Conservation (phyloP, 2,113 vertebrate species). For the Helogale parvula region DNA sequence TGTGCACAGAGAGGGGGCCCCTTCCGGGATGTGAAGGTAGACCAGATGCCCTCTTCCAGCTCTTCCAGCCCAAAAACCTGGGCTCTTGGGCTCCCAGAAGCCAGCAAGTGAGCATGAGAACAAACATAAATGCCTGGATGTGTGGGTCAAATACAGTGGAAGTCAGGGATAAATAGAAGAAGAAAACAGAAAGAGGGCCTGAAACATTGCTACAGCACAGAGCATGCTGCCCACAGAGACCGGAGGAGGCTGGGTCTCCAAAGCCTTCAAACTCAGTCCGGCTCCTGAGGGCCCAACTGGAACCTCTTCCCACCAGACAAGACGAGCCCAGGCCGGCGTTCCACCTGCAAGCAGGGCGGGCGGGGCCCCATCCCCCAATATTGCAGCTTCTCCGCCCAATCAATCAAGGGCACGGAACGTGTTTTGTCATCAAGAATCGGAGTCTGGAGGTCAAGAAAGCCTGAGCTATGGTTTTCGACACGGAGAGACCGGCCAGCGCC, state of each 20-base stretch:
- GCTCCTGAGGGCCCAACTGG: fast-evolving
- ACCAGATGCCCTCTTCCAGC: no score
- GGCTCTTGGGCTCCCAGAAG: not conserved
- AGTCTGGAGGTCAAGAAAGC: slow-evolving; percentile 39
- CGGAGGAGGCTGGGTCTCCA: not conserved
- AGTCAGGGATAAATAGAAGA: fast-evolving
- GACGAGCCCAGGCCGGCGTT: not conserved
- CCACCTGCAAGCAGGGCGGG: not conserved
- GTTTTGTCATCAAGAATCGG: slow-evolving; percentile 64
- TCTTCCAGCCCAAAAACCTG: not conserved
- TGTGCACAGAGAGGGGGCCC: fast-evolving
- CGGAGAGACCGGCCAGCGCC: not conserved
- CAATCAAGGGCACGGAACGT: slow-evolving; percentile 58
- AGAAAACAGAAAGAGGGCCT: not conserved
- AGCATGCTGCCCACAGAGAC: no score
- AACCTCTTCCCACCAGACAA: not conserved
- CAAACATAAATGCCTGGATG: not conserved
- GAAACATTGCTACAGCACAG: fast-evolving
- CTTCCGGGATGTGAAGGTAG: not conserved
- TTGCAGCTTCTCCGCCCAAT: not conserved
- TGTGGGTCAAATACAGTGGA: not conserved
- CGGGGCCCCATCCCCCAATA: not conserved
- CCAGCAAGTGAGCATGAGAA: not conserved
- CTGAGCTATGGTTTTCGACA: not conserved
- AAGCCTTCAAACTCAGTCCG: not conserved